A percentile compares a stretch with the other conserved stretches of the same genome.
Conservation (phyloP, 2,888 invertebrate species). For the Cephus pygmeus region DNA sequence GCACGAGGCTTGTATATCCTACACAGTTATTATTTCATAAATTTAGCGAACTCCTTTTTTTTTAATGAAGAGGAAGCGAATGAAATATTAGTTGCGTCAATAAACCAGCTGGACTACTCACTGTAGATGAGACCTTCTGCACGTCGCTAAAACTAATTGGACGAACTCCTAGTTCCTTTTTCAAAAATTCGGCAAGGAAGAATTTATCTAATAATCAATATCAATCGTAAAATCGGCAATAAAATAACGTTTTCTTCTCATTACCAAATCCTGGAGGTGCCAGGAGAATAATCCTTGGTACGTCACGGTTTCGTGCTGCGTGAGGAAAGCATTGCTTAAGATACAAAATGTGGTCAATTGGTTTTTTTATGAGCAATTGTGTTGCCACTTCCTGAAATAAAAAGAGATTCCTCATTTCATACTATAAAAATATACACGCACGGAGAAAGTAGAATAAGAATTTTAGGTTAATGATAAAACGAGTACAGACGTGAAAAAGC, state of each 20-base stretch:
- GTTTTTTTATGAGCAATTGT: conserved; percentile 71
- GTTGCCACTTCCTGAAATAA: conserved; percentile 70
- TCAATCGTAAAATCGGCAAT: background rate
- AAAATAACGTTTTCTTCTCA: background rate
- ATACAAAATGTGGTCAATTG: conserved; percentile 74
- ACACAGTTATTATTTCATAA: background rate
- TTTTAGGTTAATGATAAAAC: conserved; percentile 1
- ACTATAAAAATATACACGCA: background rate
- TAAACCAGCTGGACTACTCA: background rate
- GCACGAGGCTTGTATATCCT: conserved; percentile 16
- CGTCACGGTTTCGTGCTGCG: conserved; percentile 67
- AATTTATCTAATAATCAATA: conserved; percentile 33
- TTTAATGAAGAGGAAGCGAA: background rate
- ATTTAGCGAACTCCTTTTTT: background rate
- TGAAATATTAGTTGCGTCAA: background rate
- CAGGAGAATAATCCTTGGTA: conserved; percentile 70
- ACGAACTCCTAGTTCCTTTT: conserved; percentile 33
- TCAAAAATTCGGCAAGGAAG: conserved; percentile 38
- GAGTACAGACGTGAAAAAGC: conserved; percentile 70
- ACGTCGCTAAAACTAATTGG: conserved; percentile 21
- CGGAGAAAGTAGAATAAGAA: background rate
- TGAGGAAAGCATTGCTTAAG: conserved; percentile 71
- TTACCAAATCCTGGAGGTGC: conserved; percentile 66
- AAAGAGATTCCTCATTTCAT: conserved; percentile 5
- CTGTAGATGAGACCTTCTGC: conserved; percentile 11